Conservation (phyloP, 2,888 invertebrate genomes). For the Mimas tiliae region DNA sequence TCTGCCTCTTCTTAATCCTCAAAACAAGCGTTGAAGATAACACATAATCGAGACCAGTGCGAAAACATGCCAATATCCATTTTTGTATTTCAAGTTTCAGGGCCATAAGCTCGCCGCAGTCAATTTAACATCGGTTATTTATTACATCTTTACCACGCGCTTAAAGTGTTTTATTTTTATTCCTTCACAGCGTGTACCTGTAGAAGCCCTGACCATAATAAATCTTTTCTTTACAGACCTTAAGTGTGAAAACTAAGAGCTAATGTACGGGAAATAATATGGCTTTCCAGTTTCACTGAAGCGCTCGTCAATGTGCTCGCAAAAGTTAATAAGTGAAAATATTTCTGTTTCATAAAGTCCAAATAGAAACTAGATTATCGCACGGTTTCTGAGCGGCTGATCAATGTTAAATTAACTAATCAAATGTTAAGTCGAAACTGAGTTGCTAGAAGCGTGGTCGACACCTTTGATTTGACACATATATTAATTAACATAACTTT, state of each 20-base stretch:
- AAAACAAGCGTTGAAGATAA: background rate
- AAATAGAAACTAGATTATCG: background rate
- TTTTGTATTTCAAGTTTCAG: slow-evolving; percentile 48
- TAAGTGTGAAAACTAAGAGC: slow-evolving; percentile 65
- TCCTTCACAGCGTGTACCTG: slow-evolving; percentile 56
- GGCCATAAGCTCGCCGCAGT: slow-evolving; percentile 76
- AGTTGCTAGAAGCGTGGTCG: too few relatives aligned
- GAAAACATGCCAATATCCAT: slow-evolving; percentile 20
- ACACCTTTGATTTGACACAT: too few relatives aligned
- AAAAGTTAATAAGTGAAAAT: slow-evolving; percentile 19
- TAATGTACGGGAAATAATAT: slow-evolving; percentile 62
- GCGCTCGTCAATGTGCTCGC: slow-evolving; percentile 14
- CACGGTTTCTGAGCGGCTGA: too few relatives aligned
- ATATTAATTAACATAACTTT: too few relatives aligned
- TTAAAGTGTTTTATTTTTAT: slow-evolving; percentile 71
- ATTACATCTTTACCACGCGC: slow-evolving; percentile 74
- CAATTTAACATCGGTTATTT: slow-evolving; percentile 81
- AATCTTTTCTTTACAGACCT: slow-evolving; percentile 61
- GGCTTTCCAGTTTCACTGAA: slow-evolving; percentile 40
- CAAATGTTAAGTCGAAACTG: too few relatives aligned
- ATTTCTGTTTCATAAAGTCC: background rate
- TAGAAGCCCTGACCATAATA: slow-evolving; percentile 55
- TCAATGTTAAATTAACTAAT: too few relatives aligned
- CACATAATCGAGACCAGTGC: background rate
- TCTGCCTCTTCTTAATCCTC: background rate